Evolutionary conservation across 2,113 vertebrate genomes (phyloP).

Genomic region (Crypturellus undulatus): DNA sequence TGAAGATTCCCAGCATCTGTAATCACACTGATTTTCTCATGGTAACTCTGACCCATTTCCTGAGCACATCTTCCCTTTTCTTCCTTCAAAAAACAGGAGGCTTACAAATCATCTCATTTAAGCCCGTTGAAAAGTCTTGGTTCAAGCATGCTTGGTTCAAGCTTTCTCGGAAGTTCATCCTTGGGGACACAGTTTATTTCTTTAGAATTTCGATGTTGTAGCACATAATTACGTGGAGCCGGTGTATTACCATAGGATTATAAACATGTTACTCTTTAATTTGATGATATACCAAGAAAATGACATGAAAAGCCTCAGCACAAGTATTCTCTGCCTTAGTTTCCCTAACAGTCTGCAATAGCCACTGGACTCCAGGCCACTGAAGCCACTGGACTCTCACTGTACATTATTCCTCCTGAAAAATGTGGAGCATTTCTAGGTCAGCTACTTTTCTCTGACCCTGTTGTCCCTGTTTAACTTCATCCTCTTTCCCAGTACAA

Average conservation of each 20-base stretch:
- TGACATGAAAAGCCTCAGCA: not conserved
- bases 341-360: not conserved
- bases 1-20: not conserved
- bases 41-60: not conserved
- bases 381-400: not conserved
- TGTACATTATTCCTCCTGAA: not conserved
- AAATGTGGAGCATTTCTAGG: not conserved
- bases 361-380: not conserved
- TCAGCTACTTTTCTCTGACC: not conserved
- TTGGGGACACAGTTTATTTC: not conserved
- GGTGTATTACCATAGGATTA: not conserved
- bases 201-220: not conserved
- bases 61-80: not conserved
- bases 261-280: conserved; percentile 7
- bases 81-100: not conserved
- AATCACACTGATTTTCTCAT: not conserved
- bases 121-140: not conserved
- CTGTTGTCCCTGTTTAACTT: conserved; percentile 22
- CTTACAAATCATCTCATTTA: not conserved
- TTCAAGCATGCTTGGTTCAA: not conserved
- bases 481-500: not conserved
- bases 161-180: not conserved
- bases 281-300: not conserved
- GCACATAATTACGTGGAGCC: not conserved
- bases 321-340: not conserved